Conservation (phyloP, 2,888 invertebrate species). For the Leptinotarsa haldemani region DNA sequence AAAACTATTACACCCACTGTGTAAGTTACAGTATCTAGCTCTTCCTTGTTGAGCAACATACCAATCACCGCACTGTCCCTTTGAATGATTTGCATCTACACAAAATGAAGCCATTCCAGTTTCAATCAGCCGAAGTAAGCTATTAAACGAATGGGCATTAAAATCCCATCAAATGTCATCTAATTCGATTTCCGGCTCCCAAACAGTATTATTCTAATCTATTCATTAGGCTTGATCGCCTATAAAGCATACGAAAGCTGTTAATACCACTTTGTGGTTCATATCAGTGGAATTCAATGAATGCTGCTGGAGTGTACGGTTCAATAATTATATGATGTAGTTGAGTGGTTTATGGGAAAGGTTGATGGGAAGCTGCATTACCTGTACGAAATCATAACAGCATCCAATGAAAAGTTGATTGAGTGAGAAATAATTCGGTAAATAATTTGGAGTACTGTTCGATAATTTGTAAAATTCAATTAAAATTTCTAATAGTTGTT, state of each 20-base stretch:
- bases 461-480: too few species aligned
- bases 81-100: background rate
- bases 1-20: too few species aligned
- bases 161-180: slow-evolving; percentile 13
- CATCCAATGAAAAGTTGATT: too few species aligned
- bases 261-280: slow-evolving; percentile 1
- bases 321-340: too few species aligned
- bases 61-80: background rate
- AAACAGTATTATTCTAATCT: slow-evolving; percentile 4
- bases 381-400: too few species aligned
- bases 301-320: background rate
- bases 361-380: too few species aligned
- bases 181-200: slow-evolving; percentile 4
- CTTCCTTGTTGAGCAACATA: too few species aligned
- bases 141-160: slow-evolving; percentile 17
- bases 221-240: slow-evolving; percentile 6
- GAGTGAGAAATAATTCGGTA: too few species aligned
- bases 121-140: slow-evolving; percentile 6
- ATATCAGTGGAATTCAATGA: slow-evolving; percentile 3
- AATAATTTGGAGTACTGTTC: too few species aligned
- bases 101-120: slow-evolving; percentile 9
- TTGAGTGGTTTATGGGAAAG: too few species aligned
- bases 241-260: background rate
- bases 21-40: too few species aligned
- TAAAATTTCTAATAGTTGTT: too few species aligned